Evolutionary conservation across 2,113 vertebrate species (phyloP).

Genomic region (Brachyistius frenatus): DNA sequence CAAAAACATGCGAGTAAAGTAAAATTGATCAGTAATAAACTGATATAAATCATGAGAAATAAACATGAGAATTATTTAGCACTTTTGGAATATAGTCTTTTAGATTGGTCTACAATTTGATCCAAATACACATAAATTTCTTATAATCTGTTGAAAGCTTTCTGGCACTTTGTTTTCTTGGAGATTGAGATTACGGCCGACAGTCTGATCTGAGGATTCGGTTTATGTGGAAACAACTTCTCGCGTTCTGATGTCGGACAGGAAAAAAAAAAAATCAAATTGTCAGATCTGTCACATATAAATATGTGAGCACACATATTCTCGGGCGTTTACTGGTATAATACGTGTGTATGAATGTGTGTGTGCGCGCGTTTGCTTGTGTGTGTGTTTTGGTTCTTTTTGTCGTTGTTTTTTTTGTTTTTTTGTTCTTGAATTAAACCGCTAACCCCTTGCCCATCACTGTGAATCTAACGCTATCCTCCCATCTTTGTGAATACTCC

Average conservation of each 20-base stretch:
- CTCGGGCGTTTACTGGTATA: conserved; percentile 61
- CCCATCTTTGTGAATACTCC: conserved; percentile 84
- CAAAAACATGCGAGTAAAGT: conserved; percentile 6
- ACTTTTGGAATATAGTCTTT: conserved; percentile 68
- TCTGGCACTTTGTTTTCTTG: conserved; percentile 20
- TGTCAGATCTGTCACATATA: conserved; percentile 27
- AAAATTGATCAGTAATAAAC: conserved; percentile 7
- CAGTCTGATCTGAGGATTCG: conserved; percentile 40
- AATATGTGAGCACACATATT: conserved; percentile 43
- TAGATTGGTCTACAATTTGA: conserved; percentile 27
- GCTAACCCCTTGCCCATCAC: conserved; percentile 83
- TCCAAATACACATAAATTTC: conserved; percentile 26
- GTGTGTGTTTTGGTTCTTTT: conserved; percentile 37
- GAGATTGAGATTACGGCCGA: conserved; percentile 48
- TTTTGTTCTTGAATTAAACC: conserved; percentile 73
- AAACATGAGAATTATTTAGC: conserved; percentile 43
- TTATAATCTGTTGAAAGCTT: conserved; percentile 29
- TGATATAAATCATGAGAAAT: background rate
- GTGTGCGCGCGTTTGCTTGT: conserved; percentile 33
- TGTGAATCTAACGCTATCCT: conserved; percentile 85
- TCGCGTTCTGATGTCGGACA: conserved; percentile 37
- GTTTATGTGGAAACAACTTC: conserved; percentile 32
- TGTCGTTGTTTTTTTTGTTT: conserved; percentile 40
- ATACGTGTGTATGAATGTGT: conserved; percentile 23
- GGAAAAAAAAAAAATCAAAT: conserved; percentile 15